phyloP scores from a whole-genome alignment of 1,140 invertebrate genomes.

The Drosophila sp. region DNA sequence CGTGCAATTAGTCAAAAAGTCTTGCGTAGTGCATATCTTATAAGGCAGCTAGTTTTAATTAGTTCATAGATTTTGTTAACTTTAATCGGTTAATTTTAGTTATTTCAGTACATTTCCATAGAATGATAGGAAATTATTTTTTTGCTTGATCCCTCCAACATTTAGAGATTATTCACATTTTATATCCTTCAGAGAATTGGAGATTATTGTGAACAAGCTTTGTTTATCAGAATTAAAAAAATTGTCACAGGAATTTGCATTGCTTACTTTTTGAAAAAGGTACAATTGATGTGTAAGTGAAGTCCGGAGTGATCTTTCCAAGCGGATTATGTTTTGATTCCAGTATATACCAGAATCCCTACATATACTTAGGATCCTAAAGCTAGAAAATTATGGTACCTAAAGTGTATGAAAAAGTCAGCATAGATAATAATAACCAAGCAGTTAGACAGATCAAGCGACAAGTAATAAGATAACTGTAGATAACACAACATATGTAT shows the following conservation, averaged over 20 bases:
- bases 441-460: conserved; percentile 18
- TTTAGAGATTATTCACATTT: conserved; percentile 16
- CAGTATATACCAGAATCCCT: conserved; percentile 68
- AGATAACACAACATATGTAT: conserved; percentile 82
- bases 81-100: conserved; percentile 25
- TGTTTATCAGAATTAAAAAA: too few relatives aligned
- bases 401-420: conserved; percentile 58
- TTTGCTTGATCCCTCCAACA: too few relatives aligned
- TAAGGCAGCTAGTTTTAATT: conserved; percentile 57
- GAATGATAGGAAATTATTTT: conserved; percentile 5
- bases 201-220: conserved; percentile 15
- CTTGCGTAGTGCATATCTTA: conserved; percentile 68
- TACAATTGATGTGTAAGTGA: neutral
- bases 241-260: conserved; percentile 2
- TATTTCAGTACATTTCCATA: conserved; percentile 9
- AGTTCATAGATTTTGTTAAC: conserved; percentile 23
- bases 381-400: conserved; percentile 74
- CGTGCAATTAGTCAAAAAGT: conserved; percentile 80
- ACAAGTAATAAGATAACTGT: conserved; percentile 67
- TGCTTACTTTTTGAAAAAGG: neutral
- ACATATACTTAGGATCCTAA: conserved; percentile 57
- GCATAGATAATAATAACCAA: conserved; percentile 57
- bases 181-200: conserved; percentile 16
- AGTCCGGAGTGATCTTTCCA: conserved; percentile 7
- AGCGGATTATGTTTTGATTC: conserved; percentile 49